These are phyloP conservation scores for Eciton burchellii DNA, from an alignment of 1,140 invertebrate species.

Conservation along the genomic window DNA sequence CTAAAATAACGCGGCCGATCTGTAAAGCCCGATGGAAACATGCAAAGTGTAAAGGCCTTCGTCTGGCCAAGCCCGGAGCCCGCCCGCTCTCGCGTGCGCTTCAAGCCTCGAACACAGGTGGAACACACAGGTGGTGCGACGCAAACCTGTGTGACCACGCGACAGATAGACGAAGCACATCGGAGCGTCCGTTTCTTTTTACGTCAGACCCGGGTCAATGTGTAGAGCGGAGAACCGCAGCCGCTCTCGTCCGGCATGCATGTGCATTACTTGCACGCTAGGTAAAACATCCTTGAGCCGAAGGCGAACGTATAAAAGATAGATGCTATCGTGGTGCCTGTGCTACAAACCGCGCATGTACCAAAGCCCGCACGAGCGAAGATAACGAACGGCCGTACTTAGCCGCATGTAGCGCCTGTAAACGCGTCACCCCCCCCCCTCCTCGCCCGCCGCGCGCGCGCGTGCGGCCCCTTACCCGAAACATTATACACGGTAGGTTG, in stretches of 20 bases:
- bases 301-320: constrained; percentile 25
- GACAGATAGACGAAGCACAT: no score
- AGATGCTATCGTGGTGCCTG: constrained; percentile 49
- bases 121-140: no score
- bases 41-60: neutral
- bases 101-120: no score
- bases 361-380: constrained; percentile 21
- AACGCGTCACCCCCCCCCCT: neutral
- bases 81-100: no score
- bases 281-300: constrained; percentile 48
- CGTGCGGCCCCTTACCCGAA: no score
- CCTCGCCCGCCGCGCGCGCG: no score
- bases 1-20: constrained; percentile 4
- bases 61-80: no score
- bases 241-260: constrained; percentile 19
- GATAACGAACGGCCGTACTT: constrained; percentile 29
- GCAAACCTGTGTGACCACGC: no score
- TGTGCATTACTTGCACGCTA: constrained; percentile 50
- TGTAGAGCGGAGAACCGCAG: constrained; percentile 30
- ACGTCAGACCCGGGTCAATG: neutral
- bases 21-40: constrained; percentile 39
- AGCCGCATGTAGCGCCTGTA: neutral
- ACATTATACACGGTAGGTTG: neutral
- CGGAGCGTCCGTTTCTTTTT: no score
- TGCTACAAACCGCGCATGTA: constrained; percentile 28